Conservation (phyloP, 2,113 vertebrate genomes). For the Ginglymostoma cirratum region DNA sequence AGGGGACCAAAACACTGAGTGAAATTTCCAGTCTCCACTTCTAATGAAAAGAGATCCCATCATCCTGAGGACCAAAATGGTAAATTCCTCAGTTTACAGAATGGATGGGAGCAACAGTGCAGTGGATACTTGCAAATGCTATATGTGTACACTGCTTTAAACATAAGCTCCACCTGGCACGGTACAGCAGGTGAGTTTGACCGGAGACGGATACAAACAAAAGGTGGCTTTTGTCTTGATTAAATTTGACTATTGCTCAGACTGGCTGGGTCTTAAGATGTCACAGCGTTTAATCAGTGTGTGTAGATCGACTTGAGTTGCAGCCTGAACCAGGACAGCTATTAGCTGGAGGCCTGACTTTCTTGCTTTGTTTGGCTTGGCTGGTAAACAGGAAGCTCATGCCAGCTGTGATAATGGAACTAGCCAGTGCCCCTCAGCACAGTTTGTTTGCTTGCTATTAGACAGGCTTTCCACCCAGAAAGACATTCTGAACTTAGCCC, state of each 20-base stretch:
- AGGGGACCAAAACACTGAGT: neutral
- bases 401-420: conserved; percentile 19
- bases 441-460: neutral
- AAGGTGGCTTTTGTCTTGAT: neutral
- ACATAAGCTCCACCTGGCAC: neutral
- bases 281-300: neutral
- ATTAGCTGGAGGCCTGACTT: neutral
- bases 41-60: neutral
- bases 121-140: neutral
- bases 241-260: neutral
- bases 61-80: neutral
- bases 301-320: neutral
- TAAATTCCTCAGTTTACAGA: neutral
- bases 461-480: neutral
- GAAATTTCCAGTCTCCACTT: neutral
- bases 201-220: neutral
- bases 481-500: neutral
- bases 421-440: conserved; percentile 15
- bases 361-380: neutral
- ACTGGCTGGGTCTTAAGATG: neutral
- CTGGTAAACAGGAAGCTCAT: conserved; percentile 31
- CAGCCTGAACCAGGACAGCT: neutral
- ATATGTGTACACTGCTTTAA: neutral
- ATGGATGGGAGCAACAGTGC: neutral
- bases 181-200: neutral